Evolutionary conservation across 2,888 invertebrate species (phyloP), one percentile per base, ranked within the genome.

Genomic region (Polyploca ridens): DNA sequence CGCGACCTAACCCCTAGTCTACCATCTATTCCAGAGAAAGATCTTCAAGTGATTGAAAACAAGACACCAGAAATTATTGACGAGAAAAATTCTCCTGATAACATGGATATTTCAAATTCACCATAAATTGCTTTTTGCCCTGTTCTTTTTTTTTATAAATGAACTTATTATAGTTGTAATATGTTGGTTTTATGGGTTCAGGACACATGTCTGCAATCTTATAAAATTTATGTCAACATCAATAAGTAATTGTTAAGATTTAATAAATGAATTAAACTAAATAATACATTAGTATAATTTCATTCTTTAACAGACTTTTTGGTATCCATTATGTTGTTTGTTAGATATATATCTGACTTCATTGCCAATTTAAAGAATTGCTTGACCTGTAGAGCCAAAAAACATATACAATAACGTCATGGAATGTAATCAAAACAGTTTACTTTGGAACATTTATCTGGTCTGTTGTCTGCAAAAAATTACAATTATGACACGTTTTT

Each of bases 81-180:
- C 67, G 95, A 96, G 75, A 95, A 95, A 69, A 90, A 93, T 74
- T 95, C 95, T 14, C 94, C 95, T 1, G 96, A 96, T 86, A 96
- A 97, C 83, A 97, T 97, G 97, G 97, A 97, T 86, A 97, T 97
- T 87, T 97, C 97, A 16, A 96, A 97, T 89, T 97, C 97, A 66
- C 97, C 97, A 64, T 97, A 94, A 76, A 71, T 68, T 70, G 33
- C 66, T 57, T 62, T 38, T 41, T 62, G 44, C 27, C 33, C 57
- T 10, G 58, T 57, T 19, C 19, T 41, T 14, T 44, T 59, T 41
- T 19, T 44, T 49, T 54, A 33, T 33, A 41, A 60, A n/a, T 60
- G 60, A 44, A 27, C n/a, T 8, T 38, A 59, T 16, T 38, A 14
- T 61, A 44, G 41, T 61, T 62, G 41, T 63, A 33, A 19, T 54